Base-by-base conservation (phyloP, 1,140 invertebrate species). In the Ganaspis sp. region DNA sequence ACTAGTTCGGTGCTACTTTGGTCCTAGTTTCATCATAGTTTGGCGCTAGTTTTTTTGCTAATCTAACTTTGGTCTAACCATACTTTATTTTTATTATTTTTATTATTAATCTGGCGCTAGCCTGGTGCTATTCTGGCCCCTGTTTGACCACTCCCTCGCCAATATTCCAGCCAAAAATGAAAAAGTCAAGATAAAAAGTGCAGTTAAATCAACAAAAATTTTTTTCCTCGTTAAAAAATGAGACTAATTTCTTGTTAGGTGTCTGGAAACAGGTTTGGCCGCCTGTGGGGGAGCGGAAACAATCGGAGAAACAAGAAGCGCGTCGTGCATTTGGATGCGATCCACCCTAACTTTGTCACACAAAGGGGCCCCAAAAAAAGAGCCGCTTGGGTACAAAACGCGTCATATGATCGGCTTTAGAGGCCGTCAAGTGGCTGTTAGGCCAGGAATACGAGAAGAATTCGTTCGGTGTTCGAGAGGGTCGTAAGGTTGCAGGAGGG, bases 391-490 rank as follows among this genome's bases (percentile, higher is more conserved):
- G 75, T 34, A 81, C 80, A 79, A 84, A 85, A 83, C 80, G 78
- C 84, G 82, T 83, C 53, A 82, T 78, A 80, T 80, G 82, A 85
- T 85, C 82, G 80, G 81, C 58, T 76, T 77, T 69, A 70, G 72
- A 77, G 77, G 23, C 74, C 75, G 83, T 82, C 84, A 84, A 85
- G 84, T 85, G 81, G 83, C 82, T 79, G 81, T 79, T 84, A 84
- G 74, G 72, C 72, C 54, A 77, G 79, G 82, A 83, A 85, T 80
- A 82, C 80, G 79, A 81, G 58, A 80, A 72, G 77, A 86, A 84
- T 82, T 70, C 70, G 74, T 81, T 83, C 73, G 76, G 69, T 69
- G 73, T 71, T 80, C 69, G 64, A 74, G 83, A 82, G 81, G 84
- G 82, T 79, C 82, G 79, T 79, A 81, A 81, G 77, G 79, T 79